Base-by-base conservation (phyloP, 2,888 invertebrate species). In the Ennomos fuscantarius region DNA sequence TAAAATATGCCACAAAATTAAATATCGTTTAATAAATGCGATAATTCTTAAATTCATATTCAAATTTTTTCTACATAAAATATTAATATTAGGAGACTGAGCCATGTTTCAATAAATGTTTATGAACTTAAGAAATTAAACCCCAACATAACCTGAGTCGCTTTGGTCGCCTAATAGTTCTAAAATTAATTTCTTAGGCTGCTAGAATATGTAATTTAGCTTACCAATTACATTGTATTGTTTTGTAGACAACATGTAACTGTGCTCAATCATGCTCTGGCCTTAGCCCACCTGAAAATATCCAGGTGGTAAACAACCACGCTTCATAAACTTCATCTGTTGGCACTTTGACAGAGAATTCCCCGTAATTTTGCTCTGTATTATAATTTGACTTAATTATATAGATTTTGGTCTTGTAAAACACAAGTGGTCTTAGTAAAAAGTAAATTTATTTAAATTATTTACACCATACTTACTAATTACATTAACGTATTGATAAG, bases 211-310 rank as follows among this genome's bases (percentile, higher is more conserved):
- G 24, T 24, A 24, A 24, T 24, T 24, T 24, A 24, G 24, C 2
- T 24, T 24, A 24, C 24, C 24, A 24, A 24, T 24, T 6, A 24
- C 24, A 32, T 11, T 52, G 48, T 58, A 48, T 40, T 35, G 51
- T 51, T 37, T 50, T 58, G 37, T 52, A 63, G 68, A 74, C 76
- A 10, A 35, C 33, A 40, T 34, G 11, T 36, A 36, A 15, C 6
- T 11, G 12, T 59, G 53, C n/a, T n/a, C n/a, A 59, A 36, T 59
- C 58, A 53, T 45, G 11, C 12, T 9, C 32, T 49, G 49, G 24
- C 59, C 81, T 82, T 78, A 78, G 63, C 68, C 63, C 74, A 84
- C 84, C 86, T 87, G 86, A 81, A 84, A 83, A 81, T 79, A 81
- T 70, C 76, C 74, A 77, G 79, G 76, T 75, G 63, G 70, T 80